Conservation (phyloP, 2,113 vertebrate species). For the Carassius auratus region DNA sequence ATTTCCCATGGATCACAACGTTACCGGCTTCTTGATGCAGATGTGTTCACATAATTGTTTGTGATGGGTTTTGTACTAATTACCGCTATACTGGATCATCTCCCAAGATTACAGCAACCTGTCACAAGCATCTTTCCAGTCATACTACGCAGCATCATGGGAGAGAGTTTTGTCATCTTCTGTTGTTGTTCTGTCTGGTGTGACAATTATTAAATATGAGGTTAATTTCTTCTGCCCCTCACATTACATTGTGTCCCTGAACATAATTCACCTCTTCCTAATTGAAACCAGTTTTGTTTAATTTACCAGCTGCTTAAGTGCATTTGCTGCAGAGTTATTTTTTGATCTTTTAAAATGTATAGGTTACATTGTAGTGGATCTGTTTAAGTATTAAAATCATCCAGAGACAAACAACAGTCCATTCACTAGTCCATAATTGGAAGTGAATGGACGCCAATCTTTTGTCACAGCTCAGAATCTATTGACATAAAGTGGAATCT, state of each 20-base stretch:
- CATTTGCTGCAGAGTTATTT: not conserved
- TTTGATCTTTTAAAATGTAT: not conserved
- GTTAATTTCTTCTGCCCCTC: constrained; percentile 29
- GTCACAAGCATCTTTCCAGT: constrained; percentile 73
- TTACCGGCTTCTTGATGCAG: constrained; percentile 39
- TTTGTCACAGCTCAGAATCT: not conserved
- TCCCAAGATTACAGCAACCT: constrained; percentile 80
- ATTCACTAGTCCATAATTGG: not conserved
- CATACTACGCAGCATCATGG: constrained; percentile 7
- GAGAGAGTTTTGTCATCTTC: constrained; percentile 48
- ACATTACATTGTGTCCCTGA: not conserved
- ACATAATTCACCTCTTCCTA: not conserved
- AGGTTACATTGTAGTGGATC: not conserved
- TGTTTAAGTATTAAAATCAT: no score
- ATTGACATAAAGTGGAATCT: not conserved
- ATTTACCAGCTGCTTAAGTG: not conserved
- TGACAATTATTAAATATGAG: constrained; percentile 49
- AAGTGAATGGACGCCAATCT: constrained; percentile 13
- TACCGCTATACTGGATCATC: constrained; percentile 73
- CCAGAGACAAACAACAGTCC: constrained; percentile 25
- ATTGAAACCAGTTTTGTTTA: not conserved
- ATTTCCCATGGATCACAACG: constrained; percentile 65
- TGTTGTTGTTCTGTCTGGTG: constrained; percentile 37
- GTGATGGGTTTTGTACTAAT: constrained; percentile 56
- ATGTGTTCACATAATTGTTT: constrained; percentile 46